These are phyloP conservation scores for Camponotus pennsylvanicus DNA, from an alignment of 1,140 invertebrate species.

Conservation along the genomic window DNA sequence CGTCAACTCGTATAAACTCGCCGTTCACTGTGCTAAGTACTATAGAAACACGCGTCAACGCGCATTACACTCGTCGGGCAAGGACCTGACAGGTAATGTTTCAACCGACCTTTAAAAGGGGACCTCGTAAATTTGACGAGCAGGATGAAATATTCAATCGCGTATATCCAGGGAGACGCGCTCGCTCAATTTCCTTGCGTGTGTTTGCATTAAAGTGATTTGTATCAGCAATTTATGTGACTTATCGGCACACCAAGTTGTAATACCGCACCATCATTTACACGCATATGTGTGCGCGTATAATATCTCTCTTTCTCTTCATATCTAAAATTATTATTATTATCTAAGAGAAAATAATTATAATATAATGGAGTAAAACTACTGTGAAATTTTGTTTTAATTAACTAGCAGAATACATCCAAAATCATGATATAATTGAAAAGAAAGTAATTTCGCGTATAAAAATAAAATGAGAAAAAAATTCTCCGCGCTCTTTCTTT, in stretches of 20 bases:
- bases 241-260: conserved; percentile 20
- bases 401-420: not conserved
- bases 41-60: conserved; percentile 32
- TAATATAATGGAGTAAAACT: not conserved
- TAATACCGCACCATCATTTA: not conserved
- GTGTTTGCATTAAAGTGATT: conserved; percentile 23
- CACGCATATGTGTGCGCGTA: no score
- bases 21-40: not conserved
- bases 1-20: conserved; percentile 42
- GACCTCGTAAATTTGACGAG: conserved; percentile 43
- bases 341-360: not conserved
- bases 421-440: no score
- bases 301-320: not conserved
- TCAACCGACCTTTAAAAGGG: conserved; percentile 18
- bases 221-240: conserved; percentile 10
- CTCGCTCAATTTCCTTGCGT: conserved; percentile 34
- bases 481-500: no score
- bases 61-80: conserved; percentile 8
- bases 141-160: conserved; percentile 54
- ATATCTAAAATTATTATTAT: conserved; percentile 5
- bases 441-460: no score
- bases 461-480: no score
- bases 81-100: conserved; percentile 41
- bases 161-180: not conserved
- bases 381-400: not conserved